A percentile compares a stretch with the other conserved stretches of the same genome.
These are phyloP conservation scores for Mesorhabditis belari DNA, from an alignment of 2,888 invertebrate genomes.

Conservation along the genomic window DNA sequence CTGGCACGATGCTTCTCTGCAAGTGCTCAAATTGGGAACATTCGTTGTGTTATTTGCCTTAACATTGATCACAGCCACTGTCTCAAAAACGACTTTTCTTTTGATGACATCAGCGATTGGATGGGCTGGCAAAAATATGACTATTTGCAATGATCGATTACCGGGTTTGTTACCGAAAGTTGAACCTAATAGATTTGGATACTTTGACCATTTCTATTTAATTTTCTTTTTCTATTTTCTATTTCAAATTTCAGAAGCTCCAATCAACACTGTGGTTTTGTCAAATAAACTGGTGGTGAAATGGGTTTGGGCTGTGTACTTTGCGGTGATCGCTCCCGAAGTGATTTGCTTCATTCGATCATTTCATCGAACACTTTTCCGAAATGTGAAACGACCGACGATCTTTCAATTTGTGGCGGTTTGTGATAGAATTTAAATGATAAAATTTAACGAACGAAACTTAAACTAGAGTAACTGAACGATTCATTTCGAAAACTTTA, in stretches of 20 bases:
- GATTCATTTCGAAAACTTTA: too few species aligned
- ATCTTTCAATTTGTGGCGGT: conserved; percentile 45
- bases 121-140: conserved; percentile 46
- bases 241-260: conserved; percentile 31
- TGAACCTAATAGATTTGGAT: background rate
- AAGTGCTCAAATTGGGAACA: conserved; percentile 52
- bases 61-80: conserved; percentile 38
- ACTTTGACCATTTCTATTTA: background rate
- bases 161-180: conserved; percentile 20
- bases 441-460: background rate
- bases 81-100: conserved; percentile 49
- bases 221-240: background rate
- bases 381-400: conserved; percentile 49
- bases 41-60: conserved; percentile 49
- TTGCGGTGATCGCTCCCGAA: conserved; percentile 54
- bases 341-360: conserved; percentile 53
- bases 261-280: conserved; percentile 42
- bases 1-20: conserved; percentile 49
- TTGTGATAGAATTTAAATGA: conserved; percentile 5
- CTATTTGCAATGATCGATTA: conserved; percentile 47
- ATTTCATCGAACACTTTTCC: conserved; percentile 55
- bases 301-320: conserved; percentile 55
- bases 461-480: background rate
- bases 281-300: conserved; percentile 48
- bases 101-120: conserved; percentile 53